These are phyloP conservation scores for Lampropteryx suffumata DNA, from an alignment of 2,888 invertebrate species.

Conservation along the genomic window DNA sequence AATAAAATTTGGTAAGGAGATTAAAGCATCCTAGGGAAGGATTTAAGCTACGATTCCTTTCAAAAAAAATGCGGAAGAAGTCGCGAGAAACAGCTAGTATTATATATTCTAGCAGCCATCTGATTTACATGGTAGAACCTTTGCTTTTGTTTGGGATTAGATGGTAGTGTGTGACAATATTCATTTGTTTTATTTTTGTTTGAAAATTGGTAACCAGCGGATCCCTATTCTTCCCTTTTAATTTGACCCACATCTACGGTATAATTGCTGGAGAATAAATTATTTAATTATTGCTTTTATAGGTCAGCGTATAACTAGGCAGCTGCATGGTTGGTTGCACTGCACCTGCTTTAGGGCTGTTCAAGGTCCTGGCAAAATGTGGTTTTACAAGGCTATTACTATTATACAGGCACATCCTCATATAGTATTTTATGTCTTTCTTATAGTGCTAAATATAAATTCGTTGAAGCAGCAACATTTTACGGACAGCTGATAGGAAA, in stretches of 20 bases:
- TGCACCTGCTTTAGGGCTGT: constrained; percentile 69
- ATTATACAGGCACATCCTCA: constrained; percentile 16
- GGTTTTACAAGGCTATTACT: constrained; percentile 37
- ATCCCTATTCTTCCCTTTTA: constrained; percentile 55
- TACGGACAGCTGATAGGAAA: constrained; percentile 8
- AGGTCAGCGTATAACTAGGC: constrained; percentile 76
- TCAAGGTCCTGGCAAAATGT: constrained; percentile 67
- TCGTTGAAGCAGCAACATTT: background rate
- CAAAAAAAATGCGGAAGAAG: no score
- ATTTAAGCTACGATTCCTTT: no score
- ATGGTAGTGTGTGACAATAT: no score
- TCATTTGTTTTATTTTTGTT: no score
- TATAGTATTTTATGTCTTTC: constrained; percentile 19
- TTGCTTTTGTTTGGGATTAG: no score
- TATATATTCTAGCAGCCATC: no score
- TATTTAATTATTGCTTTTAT: constrained; percentile 79
- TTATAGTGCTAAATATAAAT: constrained; percentile 21
- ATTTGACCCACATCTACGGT: constrained; percentile 79
- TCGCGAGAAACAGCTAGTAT: no score
- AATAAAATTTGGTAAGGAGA: no score
- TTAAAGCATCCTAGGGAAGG: no score
- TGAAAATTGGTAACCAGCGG: constrained; percentile 19
- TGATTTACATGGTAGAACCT: no score
- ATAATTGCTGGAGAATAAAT: constrained; percentile 70
- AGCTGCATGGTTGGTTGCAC: constrained; percentile 70